Conservation (phyloP, 2,888 invertebrate species). For the Marronus borbonicus region DNA sequence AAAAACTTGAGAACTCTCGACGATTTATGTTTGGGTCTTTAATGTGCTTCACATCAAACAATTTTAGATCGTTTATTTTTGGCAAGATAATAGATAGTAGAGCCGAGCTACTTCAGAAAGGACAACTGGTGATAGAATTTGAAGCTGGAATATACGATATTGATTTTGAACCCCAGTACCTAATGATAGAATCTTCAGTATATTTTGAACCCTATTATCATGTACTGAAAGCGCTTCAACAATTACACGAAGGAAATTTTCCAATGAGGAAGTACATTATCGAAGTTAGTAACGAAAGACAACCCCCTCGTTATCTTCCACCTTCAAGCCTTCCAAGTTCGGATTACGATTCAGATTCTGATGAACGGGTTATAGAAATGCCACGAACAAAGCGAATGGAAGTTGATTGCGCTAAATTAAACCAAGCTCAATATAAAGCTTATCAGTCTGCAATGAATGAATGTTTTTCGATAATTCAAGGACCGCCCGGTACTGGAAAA, state of each 20-base stretch:
- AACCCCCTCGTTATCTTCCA: conserved; percentile 51
- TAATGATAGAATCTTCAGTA: conserved; percentile 84
- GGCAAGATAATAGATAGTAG: conserved; percentile 78
- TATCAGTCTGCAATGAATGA: conserved; percentile 78
- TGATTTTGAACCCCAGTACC: conserved; percentile 62
- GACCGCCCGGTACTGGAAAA: conserved; percentile 89
- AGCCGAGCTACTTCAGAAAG: conserved; percentile 70
- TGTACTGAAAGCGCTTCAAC: conserved; percentile 80
- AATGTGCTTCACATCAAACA: conserved; percentile 80
- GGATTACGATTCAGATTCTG: neutral
- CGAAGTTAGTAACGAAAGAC: conserved; percentile 58
- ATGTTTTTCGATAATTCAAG: conserved; percentile 83
- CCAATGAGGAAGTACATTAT: conserved; percentile 82
- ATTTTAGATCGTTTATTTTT: conserved; percentile 80
- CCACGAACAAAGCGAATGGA: neutral
- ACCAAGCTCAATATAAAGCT: conserved; percentile 79
- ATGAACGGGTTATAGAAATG: neutral
- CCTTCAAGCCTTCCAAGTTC: neutral
- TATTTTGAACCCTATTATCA: conserved; percentile 89
- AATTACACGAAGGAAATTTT: conserved; percentile 73
- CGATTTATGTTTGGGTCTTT: conserved; percentile 82
- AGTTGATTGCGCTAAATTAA: conserved; percentile 70
- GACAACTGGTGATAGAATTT: conserved; percentile 72
- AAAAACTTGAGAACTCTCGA: conserved; percentile 72
- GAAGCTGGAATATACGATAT: conserved; percentile 64